phyloP scores from a whole-genome alignment of 2,888 invertebrate genomes.

The Kryphioiulus occultus region DNA sequence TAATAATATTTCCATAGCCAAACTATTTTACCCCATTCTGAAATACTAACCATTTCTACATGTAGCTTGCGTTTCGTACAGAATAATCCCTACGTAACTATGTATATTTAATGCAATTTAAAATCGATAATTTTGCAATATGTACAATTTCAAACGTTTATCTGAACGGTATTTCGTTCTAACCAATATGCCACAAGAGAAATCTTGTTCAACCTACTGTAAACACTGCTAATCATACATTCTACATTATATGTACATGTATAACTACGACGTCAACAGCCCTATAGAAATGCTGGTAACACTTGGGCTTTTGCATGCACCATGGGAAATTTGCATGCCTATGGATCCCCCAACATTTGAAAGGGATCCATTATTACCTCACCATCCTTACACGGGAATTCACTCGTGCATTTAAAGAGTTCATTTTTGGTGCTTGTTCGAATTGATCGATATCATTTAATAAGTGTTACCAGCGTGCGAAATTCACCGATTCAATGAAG shows the following conservation, averaged over 20 bases:
- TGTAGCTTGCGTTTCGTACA: too few species aligned
- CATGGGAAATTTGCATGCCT: not conserved
- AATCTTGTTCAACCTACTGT: too few species aligned
- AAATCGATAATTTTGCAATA: too few species aligned
- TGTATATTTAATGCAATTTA: too few species aligned
- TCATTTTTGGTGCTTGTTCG: constrained; percentile 12
- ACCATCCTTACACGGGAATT: not conserved
- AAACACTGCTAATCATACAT: not conserved
- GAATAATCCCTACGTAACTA: too few species aligned
- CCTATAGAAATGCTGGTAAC: not conserved
- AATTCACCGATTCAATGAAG: not conserved
- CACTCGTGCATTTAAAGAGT: not conserved
- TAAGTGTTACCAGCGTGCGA: not conserved
- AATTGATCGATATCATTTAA: constrained; percentile 27
- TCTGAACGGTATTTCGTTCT: too few species aligned
- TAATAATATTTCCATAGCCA: too few species aligned
- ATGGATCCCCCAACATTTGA: not conserved
- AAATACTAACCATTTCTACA: too few species aligned
- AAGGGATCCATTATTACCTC: not conserved
- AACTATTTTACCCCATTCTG: too few species aligned
- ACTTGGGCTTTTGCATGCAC: not conserved
- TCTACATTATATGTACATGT: not conserved
- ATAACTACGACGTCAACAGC: not conserved
- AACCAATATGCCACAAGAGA: too few species aligned
- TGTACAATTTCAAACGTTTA: too few species aligned